Evolutionary conservation across 2,797 vertebrate genomes (phyloP).

Genomic region (Galaxias olidus): DNA sequence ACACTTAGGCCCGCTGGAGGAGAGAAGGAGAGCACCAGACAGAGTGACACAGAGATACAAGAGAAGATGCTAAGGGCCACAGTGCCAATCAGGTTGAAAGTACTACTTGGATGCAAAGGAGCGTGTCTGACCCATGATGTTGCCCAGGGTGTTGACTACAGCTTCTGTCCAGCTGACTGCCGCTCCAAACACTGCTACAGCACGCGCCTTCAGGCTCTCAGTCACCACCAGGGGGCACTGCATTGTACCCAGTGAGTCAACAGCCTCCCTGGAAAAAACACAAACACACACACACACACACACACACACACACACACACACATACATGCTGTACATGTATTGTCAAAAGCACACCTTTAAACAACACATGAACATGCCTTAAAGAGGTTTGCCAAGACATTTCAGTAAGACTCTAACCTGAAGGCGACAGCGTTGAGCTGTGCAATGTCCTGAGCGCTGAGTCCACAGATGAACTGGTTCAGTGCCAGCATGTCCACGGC

Average conservation of each 20-base stretch:
- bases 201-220: slow-evolving; percentile 51
- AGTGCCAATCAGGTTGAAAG: no score
- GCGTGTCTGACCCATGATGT: slow-evolving; percentile 62
- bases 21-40: slow-evolving; percentile 12
- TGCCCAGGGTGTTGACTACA: slow-evolving; percentile 53
- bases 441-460: slow-evolving; percentile 50
- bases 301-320: neutral
- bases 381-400: neutral
- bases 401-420: slow-evolving; percentile 54
- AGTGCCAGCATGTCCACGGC: slow-evolving; percentile 60
- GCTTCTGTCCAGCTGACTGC: slow-evolving; percentile 59
- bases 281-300: slow-evolving; percentile 17
- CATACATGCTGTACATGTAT: neutral
- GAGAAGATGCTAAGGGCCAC: no score
- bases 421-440: slow-evolving; percentile 55
- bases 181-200: slow-evolving; percentile 49
- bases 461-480: slow-evolving; percentile 71
- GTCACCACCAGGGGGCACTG: slow-evolving; percentile 41
- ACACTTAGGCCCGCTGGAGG: slow-evolving; percentile 61
- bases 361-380: slow-evolving; percentile 17
- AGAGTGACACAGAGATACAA: neutral
- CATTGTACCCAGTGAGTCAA: slow-evolving; percentile 50
- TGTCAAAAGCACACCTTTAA: neutral
- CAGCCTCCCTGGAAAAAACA: slow-evolving; percentile 64
- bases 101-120: no score